phyloP scores from a whole-genome alignment of 2,888 invertebrate species.

The Clitarchus hookeri region DNA sequence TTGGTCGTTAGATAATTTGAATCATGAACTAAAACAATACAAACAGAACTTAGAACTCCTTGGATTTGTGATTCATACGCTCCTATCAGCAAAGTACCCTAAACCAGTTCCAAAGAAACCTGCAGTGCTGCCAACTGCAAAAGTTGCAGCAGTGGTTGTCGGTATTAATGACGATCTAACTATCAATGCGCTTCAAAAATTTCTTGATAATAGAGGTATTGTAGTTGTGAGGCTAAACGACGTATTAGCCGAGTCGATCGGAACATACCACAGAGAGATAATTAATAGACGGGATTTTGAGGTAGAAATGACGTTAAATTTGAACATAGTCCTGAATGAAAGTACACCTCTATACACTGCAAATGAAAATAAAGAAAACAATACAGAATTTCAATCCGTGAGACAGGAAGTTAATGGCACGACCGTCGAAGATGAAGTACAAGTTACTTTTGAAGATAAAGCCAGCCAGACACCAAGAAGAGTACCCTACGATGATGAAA shows the following conservation, averaged over 20 bases:
- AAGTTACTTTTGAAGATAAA: conserved; percentile 50
- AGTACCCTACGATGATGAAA: conserved; percentile 31
- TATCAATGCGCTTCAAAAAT: conserved; percentile 54
- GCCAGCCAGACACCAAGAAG: conserved; percentile 64
- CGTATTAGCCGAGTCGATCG: conserved; percentile 50
- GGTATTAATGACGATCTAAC: conserved; percentile 57
- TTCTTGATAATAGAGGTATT: conserved; percentile 55
- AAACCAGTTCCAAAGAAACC: conserved; percentile 53
- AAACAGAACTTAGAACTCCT: conserved; percentile 56
- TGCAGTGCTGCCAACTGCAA: conserved; percentile 54
- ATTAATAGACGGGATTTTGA: not conserved
- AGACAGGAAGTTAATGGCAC: conserved; percentile 50
- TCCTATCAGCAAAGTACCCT: conserved; percentile 59
- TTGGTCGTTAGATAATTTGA: conserved; percentile 59
- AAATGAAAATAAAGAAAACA: conserved; percentile 24
- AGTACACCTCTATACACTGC: not conserved
- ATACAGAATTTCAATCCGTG: conserved; percentile 48
- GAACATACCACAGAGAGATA: not conserved
- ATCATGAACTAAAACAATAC: conserved; percentile 47
- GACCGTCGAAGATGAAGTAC: conserved; percentile 30
- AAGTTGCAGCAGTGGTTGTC: conserved; percentile 54
- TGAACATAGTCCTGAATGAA: not conserved
- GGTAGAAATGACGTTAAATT: not conserved
- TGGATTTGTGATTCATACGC: conserved; percentile 60
- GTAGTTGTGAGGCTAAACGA: conserved; percentile 57